Conservation (phyloP, 2,888 invertebrate species). For the Lithophane semibrunnea region DNA sequence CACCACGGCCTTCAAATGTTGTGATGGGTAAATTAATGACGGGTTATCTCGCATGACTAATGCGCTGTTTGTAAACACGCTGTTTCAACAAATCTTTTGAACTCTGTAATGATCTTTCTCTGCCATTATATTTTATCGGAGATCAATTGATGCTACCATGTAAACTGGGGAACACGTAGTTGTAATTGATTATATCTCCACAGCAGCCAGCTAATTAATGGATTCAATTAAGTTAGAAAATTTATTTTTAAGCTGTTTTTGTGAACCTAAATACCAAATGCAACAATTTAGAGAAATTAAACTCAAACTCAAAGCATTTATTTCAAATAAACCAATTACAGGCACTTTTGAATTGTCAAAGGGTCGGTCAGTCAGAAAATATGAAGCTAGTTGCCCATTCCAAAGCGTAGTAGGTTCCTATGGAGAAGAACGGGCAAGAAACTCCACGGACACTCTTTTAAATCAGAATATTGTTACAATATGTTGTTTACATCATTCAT, state of each 20-base stretch:
- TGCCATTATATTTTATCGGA: slow-evolving; percentile 38
- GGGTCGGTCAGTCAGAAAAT: no score
- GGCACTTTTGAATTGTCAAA: no score
- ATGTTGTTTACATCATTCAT: no score
- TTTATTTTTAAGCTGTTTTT: slow-evolving; percentile 36
- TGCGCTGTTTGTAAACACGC: slow-evolving; percentile 55
- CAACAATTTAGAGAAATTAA: slow-evolving; percentile 24
- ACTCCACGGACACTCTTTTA: no score
- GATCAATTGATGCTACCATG: slow-evolving; percentile 46
- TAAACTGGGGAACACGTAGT: slow-evolving; percentile 23
- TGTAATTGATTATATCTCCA: slow-evolving; percentile 33
- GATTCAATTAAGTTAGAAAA: slow-evolving; percentile 50
- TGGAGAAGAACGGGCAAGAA: no score
- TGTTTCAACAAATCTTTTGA: slow-evolving; percentile 53
- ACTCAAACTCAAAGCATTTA: no score
- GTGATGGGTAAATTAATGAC: slow-evolving; percentile 72
- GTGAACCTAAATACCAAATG: slow-evolving; percentile 37
- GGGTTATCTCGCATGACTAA: slow-evolving; percentile 52
- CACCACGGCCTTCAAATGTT: slow-evolving; percentile 70
- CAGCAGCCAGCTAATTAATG: slow-evolving; percentile 40
- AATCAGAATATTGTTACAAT: no score
- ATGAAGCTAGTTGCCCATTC: no score
- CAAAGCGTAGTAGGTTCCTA: no score
- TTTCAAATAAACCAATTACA: no score
- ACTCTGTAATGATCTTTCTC: slow-evolving; percentile 52